Percentiles rank a stretch among this genome's conserved stretches.
Conservation (phyloP, 2,888 invertebrate genomes). For the Pheosia tremula region DNA sequence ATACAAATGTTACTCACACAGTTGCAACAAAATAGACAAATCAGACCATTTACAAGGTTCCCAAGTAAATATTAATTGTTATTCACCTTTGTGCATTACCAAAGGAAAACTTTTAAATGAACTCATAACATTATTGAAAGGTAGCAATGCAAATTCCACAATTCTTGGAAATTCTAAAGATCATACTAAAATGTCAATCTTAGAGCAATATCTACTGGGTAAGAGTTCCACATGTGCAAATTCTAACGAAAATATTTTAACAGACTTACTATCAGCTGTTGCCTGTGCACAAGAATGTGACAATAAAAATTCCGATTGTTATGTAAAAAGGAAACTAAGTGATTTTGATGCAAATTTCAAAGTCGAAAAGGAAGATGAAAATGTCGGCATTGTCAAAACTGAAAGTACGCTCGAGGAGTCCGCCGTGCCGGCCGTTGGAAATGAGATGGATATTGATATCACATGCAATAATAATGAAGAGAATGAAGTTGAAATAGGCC, state of each 20-base stretch:
- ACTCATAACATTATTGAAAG: constrained; percentile 86
- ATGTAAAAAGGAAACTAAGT: constrained; percentile 74
- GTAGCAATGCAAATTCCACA: constrained; percentile 81
- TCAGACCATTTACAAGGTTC: constrained; percentile 74
- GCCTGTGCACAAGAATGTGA: constrained; percentile 86
- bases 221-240: constrained; percentile 66
- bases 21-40: constrained; percentile 86
- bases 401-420: constrained; percentile 83
- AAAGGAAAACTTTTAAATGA: constrained; percentile 89
- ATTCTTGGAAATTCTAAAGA: constrained; percentile 67
- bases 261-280: constrained; percentile 85
- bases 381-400: constrained; percentile 64
- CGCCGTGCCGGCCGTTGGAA: constrained; percentile 78
- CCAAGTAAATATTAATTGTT: constrained; percentile 86
- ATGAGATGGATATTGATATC: constrained; percentile 81
- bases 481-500: constrained; percentile 78
- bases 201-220: constrained; percentile 88
- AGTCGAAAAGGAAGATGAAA: constrained; percentile 59
- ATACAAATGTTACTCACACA: constrained; percentile 89
- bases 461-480: constrained; percentile 72
- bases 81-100: constrained; percentile 92
- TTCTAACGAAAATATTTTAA: constrained; percentile 83
- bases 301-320: constrained; percentile 77
- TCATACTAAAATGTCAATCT: constrained; percentile 86
- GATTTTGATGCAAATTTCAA: constrained; percentile 64